Base-by-base conservation (phyloP, 2,113 vertebrate species). In the Serilophus lunatus region DNA sequence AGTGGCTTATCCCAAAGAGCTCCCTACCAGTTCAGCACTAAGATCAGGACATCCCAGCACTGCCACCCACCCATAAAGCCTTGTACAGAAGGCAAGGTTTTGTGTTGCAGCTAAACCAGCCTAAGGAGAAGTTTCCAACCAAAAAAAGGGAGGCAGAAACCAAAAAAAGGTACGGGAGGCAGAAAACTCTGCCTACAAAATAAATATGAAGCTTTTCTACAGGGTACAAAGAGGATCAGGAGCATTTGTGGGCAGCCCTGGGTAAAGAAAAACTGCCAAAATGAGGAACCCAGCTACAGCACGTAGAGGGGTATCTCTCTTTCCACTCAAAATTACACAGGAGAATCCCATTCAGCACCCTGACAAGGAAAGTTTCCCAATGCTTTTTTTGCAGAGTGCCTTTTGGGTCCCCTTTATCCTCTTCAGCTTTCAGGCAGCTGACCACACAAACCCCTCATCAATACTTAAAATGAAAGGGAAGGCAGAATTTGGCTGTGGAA, bases 391-490 rank as follows among this genome's bases (percentile, higher is more conserved):
- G 5, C 38, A 44, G 26, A 47, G 20, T 11, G 22, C 40, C 42
- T 49, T 83, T 75, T 68, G 14, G 3, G 16, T 86, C 19, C 12
- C 64, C 38, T 54, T 35, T 50, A 78, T n/a, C 15, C 35, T 84
- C 64, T 89, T 77, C 29, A 53, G 47, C 57, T 83, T 88, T 78
- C 61, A 59, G 65, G 47, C 78, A 84, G 45, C n/a, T 77, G 69
- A 35, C 26, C 33, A 66, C 22, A 38, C 6, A 75, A 92, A 26
- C 14, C 33, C 33, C 13, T 79, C 66, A 86, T 71, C 65, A 87
- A 89, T 71, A 91, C 12, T 87, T 86, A 61, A 64, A 83, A 75
- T 13, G 31, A 64, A 82, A 83, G n/a, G 54, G 18, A 74, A 81
- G 56, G 56, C 33, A 84, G 60, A 74, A 78, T 78, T 50, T 68